Evolutionary conservation across 2,888 invertebrate genomes (phyloP).

Genomic region (Tenthredo livida): DNA sequence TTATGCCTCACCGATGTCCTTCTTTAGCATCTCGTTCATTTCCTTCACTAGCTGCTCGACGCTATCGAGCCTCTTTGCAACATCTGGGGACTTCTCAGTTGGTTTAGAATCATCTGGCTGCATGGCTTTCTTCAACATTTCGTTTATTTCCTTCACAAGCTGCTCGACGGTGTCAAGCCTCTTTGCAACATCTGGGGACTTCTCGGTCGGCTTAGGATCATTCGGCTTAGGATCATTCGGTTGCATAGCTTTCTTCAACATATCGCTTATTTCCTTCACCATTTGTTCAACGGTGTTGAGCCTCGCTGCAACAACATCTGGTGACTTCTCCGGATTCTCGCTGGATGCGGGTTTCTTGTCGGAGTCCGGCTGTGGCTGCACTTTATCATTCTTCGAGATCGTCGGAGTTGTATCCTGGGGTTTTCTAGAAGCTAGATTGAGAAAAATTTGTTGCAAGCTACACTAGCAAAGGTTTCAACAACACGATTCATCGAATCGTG

Average conservation of each 20-base stretch:
- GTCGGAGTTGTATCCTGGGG: too few relatives aligned
- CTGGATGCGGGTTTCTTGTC: too few relatives aligned
- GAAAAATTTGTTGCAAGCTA: too few relatives aligned
- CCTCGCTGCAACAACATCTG: not conserved
- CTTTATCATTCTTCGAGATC: too few relatives aligned
- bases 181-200: not conserved
- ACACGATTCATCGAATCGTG: too few relatives aligned
- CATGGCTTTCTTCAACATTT: not conserved
- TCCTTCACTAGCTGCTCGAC: constrained; percentile 56
- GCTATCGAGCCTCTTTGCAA: not conserved
- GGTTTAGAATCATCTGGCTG: too few relatives aligned
- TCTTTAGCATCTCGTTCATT: not conserved
- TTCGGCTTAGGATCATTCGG: too few relatives aligned
- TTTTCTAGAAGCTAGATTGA: too few relatives aligned
- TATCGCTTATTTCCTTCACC: constrained; percentile 52
- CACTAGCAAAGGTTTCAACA: too few relatives aligned
- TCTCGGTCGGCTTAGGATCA: not conserved
- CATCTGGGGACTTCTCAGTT: not conserved
- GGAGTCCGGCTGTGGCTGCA: too few relatives aligned
- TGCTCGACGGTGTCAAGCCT: not conserved
- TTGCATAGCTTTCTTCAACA: not conserved
- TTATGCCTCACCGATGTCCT: not conserved
- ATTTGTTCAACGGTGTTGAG: constrained; percentile 40
- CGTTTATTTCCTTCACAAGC: not conserved
- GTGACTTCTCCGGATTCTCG: not conserved